phyloP scores from a whole-genome alignment of 2,113 vertebrate genomes.

The Leucopsar rothschildi region DNA sequence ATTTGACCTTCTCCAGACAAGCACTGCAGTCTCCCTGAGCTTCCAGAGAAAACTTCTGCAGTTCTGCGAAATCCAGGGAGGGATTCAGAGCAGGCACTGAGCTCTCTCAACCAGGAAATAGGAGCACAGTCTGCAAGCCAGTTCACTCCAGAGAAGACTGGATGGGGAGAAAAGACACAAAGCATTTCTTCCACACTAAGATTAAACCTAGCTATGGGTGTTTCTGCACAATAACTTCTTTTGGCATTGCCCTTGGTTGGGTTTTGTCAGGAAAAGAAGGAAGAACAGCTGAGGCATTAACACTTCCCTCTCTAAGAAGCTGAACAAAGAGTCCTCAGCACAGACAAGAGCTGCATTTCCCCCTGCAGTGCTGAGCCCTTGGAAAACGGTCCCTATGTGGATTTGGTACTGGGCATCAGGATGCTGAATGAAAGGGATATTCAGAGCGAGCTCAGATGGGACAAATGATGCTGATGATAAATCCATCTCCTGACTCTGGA shows the following conservation, averaged over 20 bases:
- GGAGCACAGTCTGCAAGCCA: neutral
- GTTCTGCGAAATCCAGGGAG: neutral
- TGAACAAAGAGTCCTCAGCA: neutral
- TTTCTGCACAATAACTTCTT: neutral
- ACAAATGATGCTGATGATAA: constrained; percentile 38
- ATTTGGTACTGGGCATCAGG: neutral
- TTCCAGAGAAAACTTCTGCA: neutral
- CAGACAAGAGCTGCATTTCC: neutral
- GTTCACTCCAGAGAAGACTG: neutral
- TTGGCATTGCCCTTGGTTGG: neutral
- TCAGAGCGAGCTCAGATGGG: neutral
- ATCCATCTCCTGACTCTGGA: constrained; percentile 6
- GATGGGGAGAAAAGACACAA: neutral
- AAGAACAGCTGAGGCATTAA: neutral
- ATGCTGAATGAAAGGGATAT: constrained; percentile 17
- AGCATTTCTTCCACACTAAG: neutral
- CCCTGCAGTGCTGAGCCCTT: neutral
- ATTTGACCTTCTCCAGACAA: constrained; percentile 19
- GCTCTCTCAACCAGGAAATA: neutral
- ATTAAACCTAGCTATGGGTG: neutral
- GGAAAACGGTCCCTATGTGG: neutral
- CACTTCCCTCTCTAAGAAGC: neutral
- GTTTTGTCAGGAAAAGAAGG: neutral
- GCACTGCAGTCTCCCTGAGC: rapidly evolving
- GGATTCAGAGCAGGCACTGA: neutral